Evolutionary conservation across 2,888 invertebrate genomes (phyloP).

Genomic region (Ceriagrion tenellum): DNA sequence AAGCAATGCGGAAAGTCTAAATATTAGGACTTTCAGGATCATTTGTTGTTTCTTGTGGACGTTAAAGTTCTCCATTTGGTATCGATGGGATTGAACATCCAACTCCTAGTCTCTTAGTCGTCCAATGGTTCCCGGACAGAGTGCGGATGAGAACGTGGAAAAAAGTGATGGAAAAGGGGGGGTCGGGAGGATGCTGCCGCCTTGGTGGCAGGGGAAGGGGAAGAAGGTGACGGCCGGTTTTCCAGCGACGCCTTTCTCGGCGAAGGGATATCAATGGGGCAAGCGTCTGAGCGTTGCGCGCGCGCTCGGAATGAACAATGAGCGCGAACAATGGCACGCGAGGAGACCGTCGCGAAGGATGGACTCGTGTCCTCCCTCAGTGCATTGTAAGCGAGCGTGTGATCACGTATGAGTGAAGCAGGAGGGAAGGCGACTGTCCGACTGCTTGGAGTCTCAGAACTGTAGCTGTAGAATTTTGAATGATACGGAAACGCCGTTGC

Average conservation of each 20-base stretch:
- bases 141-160: background rate
- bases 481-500: background rate
- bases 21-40: too few relatives aligned
- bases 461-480: background rate
- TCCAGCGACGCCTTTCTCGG: conserved; percentile 33
- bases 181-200: background rate
- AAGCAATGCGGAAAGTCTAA: too few relatives aligned
- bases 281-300: conserved; percentile 13
- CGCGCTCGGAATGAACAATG: conserved; percentile 22
- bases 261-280: background rate
- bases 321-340: conserved; percentile 18
- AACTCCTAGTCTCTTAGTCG: too few relatives aligned
- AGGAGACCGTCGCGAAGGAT: background rate
- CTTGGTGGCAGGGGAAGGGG: background rate
- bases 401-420: background rate
- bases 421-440: background rate
- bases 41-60: too few relatives aligned
- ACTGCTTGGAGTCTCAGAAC: background rate
- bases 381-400: background rate
- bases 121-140: background rate
- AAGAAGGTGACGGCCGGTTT: conserved; percentile 11
- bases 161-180: background rate
- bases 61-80: too few relatives aligned
- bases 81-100: too few relatives aligned
- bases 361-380: background rate